Conservation (phyloP, 2,113 vertebrate species). For the Connochaetes taurinus region DNA sequence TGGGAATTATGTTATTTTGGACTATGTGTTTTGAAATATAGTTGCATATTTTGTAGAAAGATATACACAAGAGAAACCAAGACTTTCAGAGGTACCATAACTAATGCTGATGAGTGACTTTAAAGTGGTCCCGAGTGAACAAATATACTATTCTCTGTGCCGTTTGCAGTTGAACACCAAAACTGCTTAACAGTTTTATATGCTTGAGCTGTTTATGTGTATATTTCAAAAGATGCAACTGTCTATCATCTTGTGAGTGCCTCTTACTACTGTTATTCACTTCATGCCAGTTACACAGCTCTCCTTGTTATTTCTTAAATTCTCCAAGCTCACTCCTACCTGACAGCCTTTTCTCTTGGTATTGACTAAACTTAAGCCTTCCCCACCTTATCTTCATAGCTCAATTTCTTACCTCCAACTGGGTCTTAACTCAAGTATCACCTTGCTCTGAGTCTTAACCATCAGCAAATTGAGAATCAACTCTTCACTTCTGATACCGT, state of each 20-base stretch:
- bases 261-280: not conserved
- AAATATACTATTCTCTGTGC: not conserved
- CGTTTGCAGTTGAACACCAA: not conserved
- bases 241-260: not conserved
- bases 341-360: not conserved
- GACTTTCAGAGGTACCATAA: not conserved
- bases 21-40: not conserved
- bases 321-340: not conserved
- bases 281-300: not conserved
- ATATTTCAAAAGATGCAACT: not conserved
- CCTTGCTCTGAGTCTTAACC: not conserved
- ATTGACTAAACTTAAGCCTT: fast-evolving
- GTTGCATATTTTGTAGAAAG: not conserved
- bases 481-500: not conserved
- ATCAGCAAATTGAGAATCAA: not conserved
- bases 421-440: not conserved
- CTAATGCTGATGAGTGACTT: not conserved
- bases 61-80: not conserved
- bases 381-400: fast-evolving
- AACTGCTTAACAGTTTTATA: not conserved
- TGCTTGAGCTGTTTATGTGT: not conserved
- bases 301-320: not conserved
- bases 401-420: not conserved
- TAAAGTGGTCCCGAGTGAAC: not conserved
- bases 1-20: not conserved